Percentiles rank a stretch among this genome's conserved stretches.
phyloP scores from a whole-genome alignment of 1,140 invertebrate species.

The Pachyrhynchus sulphureomaculatus region DNA sequence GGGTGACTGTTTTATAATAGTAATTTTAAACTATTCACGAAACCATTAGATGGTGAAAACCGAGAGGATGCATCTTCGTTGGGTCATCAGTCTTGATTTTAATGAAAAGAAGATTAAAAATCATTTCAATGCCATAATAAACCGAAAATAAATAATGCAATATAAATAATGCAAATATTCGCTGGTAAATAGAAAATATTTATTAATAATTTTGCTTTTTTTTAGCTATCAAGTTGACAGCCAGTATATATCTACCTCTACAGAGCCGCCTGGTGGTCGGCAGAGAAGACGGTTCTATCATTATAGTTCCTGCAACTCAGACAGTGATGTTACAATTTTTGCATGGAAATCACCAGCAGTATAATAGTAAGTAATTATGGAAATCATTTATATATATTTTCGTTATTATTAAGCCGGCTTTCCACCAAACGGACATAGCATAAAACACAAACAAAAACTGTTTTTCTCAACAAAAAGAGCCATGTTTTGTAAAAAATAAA shows the following conservation, averaged over 20 bases:
- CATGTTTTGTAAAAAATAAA: too few relatives aligned
- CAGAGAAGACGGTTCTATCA: conserved; percentile 92
- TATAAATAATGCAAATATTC: too few relatives aligned
- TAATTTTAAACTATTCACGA: background rate
- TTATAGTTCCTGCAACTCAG: conserved; percentile 95
- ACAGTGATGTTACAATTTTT: conserved; percentile 92
- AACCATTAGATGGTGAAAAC: background rate
- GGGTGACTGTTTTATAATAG: too few relatives aligned
- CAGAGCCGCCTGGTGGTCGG: conserved; percentile 94
- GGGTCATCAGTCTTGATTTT: background rate
- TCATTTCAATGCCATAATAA: too few relatives aligned
- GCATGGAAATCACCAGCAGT: conserved; percentile 86
- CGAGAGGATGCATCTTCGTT: background rate
- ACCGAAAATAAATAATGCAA: too few relatives aligned
- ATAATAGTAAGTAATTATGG: conserved; percentile 63
- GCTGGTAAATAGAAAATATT: too few relatives aligned
- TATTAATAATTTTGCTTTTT: conserved; percentile 6
- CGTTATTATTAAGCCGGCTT: background rate
- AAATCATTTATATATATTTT: background rate
- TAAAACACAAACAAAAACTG: too few relatives aligned
- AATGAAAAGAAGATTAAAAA: too few relatives aligned
- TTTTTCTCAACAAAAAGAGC: too few relatives aligned
- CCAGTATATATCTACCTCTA: conserved; percentile 89
- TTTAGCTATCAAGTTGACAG: conserved; percentile 72
- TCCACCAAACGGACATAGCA: too few relatives aligned